Percentiles rank a stretch among this genome's conserved stretches.
These are phyloP conservation scores for Nephrotoma flavescens DNA, from an alignment of 2,888 invertebrate genomes.

Conservation along the genomic window DNA sequence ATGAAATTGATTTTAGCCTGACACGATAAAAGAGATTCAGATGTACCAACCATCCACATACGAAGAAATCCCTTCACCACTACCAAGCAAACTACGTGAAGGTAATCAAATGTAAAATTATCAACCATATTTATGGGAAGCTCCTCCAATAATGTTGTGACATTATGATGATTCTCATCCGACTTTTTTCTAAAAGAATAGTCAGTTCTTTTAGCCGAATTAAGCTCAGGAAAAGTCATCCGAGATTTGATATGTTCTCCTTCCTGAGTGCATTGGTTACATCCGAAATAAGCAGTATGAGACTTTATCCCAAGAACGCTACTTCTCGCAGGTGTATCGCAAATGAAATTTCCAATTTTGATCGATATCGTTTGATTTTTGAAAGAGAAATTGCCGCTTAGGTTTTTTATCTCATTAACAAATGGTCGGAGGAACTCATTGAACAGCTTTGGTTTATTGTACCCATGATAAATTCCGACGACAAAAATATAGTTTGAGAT, in stretches of 20 bases:
- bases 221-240: conserved; percentile 8
- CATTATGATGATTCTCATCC: conserved; percentile 13
- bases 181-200: conserved; percentile 7
- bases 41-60: conserved; percentile 6
- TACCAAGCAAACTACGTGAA: conserved; percentile 12
- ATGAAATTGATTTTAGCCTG: conserved; percentile 5
- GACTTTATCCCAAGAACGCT: neutral
- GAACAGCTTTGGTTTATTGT: neutral
- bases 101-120: conserved; percentile 1
- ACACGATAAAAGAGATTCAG: neutral
- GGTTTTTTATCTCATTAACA: neutral
- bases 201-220: neutral
- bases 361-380: neutral
- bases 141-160: conserved; percentile 11
- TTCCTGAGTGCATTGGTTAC: conserved; percentile 9
- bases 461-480: neutral
- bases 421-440: neutral
- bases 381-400: too few species aligned
- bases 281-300: conserved; percentile 8
- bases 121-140: conserved; percentile 13
- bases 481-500: neutral
- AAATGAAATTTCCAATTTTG: neutral
- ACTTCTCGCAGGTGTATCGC: neutral
- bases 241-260: conserved; percentile 11
- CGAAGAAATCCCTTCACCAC: conserved; percentile 13